Evolutionary conservation across 2,888 invertebrate species (phyloP).

Genomic region (Parnassius mnemosyne): DNA sequence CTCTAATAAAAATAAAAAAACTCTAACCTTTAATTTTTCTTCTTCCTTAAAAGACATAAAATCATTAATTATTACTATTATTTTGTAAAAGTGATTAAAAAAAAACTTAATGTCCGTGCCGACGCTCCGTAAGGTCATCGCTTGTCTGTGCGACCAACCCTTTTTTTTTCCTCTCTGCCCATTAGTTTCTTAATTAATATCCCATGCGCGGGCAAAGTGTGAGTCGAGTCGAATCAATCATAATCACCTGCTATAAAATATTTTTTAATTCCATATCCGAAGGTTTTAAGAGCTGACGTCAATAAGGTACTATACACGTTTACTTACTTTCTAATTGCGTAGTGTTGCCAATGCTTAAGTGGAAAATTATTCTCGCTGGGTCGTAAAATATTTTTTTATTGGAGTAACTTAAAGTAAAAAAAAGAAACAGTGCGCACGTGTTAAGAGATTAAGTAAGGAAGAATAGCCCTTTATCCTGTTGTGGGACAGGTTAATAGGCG

Average conservation of each 20-base stretch:
- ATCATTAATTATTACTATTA: no score
- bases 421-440: no score
- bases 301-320: slow-evolving; percentile 18
- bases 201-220: slow-evolving; percentile 49
- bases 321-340: slow-evolving; percentile 25
- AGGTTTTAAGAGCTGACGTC: slow-evolving; percentile 32
- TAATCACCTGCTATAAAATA: slow-evolving; percentile 64
- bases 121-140: slow-evolving; percentile 54
- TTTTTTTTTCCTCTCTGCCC: slow-evolving; percentile 61
- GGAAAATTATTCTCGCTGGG: slow-evolving; percentile 15
- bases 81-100: no score
- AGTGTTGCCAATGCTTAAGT: slow-evolving; percentile 25
- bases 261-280: slow-evolving; percentile 49
- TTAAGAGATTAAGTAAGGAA: no score
- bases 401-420: background rate
- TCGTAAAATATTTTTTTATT: slow-evolving; percentile 4
- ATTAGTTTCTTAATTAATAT: slow-evolving; percentile 78
- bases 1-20: no score
- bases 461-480: no score
- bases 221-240: slow-evolving; percentile 65
- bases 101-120: slow-evolving; percentile 35
- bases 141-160: slow-evolving; percentile 41
- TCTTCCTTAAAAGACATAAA: no score
- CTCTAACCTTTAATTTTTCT: no score
- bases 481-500: no score